Evolutionary conservation across 1,140 invertebrate genomes (phyloP).

Genomic region (Ceratina australensis): DNA sequence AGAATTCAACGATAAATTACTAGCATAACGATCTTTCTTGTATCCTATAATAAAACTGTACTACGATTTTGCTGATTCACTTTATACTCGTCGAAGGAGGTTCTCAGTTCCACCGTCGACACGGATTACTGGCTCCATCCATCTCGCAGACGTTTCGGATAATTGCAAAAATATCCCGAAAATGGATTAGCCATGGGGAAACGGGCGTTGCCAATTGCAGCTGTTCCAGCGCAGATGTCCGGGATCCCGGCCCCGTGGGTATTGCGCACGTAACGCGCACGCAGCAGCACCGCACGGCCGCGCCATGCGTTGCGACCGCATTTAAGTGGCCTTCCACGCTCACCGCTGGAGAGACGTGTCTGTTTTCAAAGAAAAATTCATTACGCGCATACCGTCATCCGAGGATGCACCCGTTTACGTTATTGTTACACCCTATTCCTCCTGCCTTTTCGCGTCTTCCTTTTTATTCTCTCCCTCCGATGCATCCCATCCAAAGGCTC

Average conservation of each 20-base stretch:
- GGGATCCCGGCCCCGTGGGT: slow-evolving; percentile 39
- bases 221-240: slow-evolving; percentile 65
- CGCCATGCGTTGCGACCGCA: too few species aligned
- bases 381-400: background rate
- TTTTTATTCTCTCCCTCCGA: background rate
- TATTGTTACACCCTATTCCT: slow-evolving; percentile 24
- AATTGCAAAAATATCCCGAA: slow-evolving; percentile 63
- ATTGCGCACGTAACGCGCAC: background rate
- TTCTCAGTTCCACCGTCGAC: too few species aligned
- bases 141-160: slow-evolving; percentile 9
- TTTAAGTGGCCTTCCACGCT: slow-evolving; percentile 14
- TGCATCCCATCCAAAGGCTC: background rate
- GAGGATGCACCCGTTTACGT: slow-evolving; percentile 35
- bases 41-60: too few species aligned
- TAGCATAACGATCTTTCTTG: too few species aligned
- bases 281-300: background rate
- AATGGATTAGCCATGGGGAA: slow-evolving; percentile 49
- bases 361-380: slow-evolving; percentile 23
- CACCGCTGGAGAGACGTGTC: background rate
- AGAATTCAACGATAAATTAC: too few species aligned
- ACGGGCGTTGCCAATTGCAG: slow-evolving; percentile 58
- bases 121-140: background rate
- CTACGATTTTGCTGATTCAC: too few species aligned
- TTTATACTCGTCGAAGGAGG: too few species aligned
- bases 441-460: background rate